Percentiles rank a stretch among this genome's conserved stretches.
phyloP scores from a whole-genome alignment of 2,797 vertebrate genomes.

The Anisognathus igniventris region DNA sequence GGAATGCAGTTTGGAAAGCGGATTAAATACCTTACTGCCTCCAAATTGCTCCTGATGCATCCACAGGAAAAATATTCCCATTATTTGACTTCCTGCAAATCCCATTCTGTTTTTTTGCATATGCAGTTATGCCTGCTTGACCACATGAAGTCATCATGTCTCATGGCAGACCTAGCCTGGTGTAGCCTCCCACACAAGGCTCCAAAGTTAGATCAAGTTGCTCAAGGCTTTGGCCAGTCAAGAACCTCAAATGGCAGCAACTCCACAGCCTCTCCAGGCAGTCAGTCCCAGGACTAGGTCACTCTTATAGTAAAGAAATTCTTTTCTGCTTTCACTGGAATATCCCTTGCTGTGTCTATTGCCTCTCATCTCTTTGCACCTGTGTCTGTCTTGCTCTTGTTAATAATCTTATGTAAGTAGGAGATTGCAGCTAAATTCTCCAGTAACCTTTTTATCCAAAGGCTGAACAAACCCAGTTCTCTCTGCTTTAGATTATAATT shows the following conservation, averaged over 20 bases:
- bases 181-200: neutral
- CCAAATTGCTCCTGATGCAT: neutral
- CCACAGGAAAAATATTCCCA: neutral
- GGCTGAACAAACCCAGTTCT: neutral
- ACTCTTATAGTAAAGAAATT: neutral
- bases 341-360: neutral
- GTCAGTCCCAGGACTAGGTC: neutral
- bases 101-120: neutral
- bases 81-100: neutral
- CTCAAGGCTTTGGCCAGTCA: neutral
- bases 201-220: neutral
- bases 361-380: neutral
- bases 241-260: neutral
- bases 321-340: neutral
- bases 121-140: neutral
- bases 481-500: neutral
- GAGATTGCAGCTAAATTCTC: neutral
- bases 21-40: neutral
- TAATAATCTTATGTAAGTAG: neutral
- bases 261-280: neutral
- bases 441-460: neutral
- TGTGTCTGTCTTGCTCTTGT: neutral
- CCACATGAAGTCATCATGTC: neutral
- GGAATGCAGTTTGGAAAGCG: neutral
- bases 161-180: neutral